These are phyloP conservation scores for Lerista edwardsae DNA, from an alignment of 2,797 vertebrate genomes.

Conservation along the genomic window DNA sequence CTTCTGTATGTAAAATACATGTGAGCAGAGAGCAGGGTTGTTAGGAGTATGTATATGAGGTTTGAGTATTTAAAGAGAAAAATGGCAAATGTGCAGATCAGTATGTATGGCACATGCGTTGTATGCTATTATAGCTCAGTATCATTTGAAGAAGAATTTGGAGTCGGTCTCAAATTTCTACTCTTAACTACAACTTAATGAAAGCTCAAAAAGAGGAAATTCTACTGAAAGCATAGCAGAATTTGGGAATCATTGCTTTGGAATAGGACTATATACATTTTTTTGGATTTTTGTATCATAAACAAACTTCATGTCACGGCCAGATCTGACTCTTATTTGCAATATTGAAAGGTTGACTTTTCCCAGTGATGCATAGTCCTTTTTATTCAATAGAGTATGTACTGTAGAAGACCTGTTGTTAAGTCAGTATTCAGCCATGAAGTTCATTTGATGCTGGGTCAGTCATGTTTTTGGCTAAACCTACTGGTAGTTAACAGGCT, in stretches of 20 bases:
- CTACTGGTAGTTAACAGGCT: not conserved
- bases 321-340: no score
- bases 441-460: not conserved
- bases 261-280: no score
- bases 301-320: no score
- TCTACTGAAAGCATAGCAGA: no score
- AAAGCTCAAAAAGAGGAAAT: not conserved
- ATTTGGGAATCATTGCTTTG: no score
- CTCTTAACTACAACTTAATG: not conserved
- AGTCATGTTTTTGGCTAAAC: not conserved
- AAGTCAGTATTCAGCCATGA: not conserved
- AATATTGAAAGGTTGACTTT: not conserved
- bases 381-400: not conserved
- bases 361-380: not conserved
- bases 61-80: not conserved
- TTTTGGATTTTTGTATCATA: no score
- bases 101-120: not conserved
- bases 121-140: not conserved
- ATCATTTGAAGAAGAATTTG: not conserved
- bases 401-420: not conserved
- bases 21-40: not conserved
- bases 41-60: not conserved
- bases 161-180: not conserved
- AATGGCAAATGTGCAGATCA: no score
- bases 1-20: not conserved